Percentiles rank a stretch among this genome's conserved stretches.
These are phyloP conservation scores for Lasioglossum villosulum DNA, from an alignment of 2,888 invertebrate genomes.

Conservation along the genomic window DNA sequence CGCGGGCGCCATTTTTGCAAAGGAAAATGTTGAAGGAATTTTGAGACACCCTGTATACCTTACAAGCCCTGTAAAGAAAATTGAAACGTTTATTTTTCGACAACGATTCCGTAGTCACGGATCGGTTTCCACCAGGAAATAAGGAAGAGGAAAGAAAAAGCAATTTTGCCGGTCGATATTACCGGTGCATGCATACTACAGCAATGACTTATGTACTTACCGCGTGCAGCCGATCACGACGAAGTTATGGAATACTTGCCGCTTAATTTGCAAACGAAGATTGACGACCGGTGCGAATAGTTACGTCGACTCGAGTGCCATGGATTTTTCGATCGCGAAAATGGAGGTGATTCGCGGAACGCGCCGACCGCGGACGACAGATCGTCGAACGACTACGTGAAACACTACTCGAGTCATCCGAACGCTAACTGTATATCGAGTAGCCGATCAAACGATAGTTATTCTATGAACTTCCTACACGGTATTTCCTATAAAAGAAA, in stretches of 20 bases:
- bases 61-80: neutral
- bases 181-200: conserved; percentile 32
- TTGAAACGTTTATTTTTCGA: neutral
- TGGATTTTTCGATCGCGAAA: neutral
- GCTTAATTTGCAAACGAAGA: conserved; percentile 53
- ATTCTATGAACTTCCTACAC: neutral
- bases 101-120: neutral
- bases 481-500: neutral
- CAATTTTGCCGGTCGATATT: conserved; percentile 26
- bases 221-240: conserved; percentile 47
- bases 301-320: conserved; percentile 38
- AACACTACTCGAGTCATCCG: conserved; percentile 3
- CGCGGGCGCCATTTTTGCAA: no score
- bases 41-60: neutral
- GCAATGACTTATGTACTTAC: conserved; percentile 42
- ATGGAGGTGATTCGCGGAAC: neutral
- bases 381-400: neutral
- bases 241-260: conserved; percentile 42
- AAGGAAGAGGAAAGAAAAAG: conserved; percentile 10
- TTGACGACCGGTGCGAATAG: conserved; percentile 25
- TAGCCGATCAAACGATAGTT: neutral
- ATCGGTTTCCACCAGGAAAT: conserved; percentile 31
- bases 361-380: neutral
- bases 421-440: neutral
- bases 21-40: no score